A percentile compares a stretch with the other conserved stretches of the same genome.
Conservation (phyloP, 2,797 vertebrate species). For the Semaprochilodus insignis region DNA sequence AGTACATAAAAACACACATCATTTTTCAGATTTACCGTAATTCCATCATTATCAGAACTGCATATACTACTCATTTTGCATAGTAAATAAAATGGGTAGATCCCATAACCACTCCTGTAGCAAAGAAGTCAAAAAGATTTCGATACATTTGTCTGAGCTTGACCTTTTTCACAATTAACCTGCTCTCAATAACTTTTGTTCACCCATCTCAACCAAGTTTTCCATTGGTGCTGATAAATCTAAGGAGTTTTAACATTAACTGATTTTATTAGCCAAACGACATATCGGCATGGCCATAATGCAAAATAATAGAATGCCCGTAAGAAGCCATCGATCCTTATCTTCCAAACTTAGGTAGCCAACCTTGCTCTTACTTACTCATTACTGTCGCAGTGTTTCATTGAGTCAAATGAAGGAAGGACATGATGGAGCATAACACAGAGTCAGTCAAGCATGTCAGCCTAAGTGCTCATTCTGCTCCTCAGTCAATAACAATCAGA, state of each 20-base stretch:
- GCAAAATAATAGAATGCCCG: background rate
- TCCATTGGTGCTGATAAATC: background rate
- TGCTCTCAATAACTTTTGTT: too few relatives aligned
- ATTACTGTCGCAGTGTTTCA: conserved; percentile 15
- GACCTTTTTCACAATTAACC: too few relatives aligned
- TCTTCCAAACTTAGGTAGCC: background rate
- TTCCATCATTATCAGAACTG: too few relatives aligned
- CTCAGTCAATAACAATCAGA: conserved; percentile 35
- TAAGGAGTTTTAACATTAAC: background rate
- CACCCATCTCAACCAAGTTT: background rate
- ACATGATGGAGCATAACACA: background rate
- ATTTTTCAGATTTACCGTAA: too few relatives aligned
- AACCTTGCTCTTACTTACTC: background rate
- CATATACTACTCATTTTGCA: too few relatives aligned
- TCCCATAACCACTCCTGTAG: too few relatives aligned
- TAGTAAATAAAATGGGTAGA: too few relatives aligned
- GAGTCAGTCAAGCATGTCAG: background rate
- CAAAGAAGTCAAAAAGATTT: too few relatives aligned
- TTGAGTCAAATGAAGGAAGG: conserved; percentile 20
- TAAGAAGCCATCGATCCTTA: background rate
- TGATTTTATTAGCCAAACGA: background rate
- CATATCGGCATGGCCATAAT: background rate
- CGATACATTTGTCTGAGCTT: too few relatives aligned
- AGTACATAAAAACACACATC: too few relatives aligned
- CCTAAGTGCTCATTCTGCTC: conserved; percentile 6